Conservation (phyloP, 2,113 vertebrate species). For the Anoura caudifer region DNA sequence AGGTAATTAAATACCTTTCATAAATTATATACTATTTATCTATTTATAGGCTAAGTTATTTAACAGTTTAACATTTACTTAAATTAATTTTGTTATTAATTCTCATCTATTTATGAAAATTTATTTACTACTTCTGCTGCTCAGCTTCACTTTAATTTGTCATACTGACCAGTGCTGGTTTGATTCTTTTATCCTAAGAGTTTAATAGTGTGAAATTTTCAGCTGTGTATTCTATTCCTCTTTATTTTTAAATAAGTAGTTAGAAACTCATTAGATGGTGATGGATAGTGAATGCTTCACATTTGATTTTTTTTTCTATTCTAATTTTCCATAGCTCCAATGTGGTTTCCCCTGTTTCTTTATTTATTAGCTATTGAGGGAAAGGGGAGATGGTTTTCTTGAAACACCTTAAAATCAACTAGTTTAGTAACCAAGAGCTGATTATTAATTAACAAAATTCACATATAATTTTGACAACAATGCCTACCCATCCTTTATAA, state of each 20-base stretch:
- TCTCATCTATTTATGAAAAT: slow-evolving; percentile 82
- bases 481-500: background rate
- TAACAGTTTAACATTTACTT: slow-evolving; percentile 83
- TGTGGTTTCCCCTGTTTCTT: background rate
- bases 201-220: slow-evolving; percentile 37
- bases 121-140: slow-evolving; percentile 85
- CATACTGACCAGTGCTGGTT: slow-evolving; percentile 44
- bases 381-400: background rate
- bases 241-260: slow-evolving; percentile 35
- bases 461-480: background rate
- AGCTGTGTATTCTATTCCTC: slow-evolving; percentile 29
- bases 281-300: background rate
- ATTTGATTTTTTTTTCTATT: background rate
- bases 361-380: background rate
- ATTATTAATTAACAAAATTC: background rate
- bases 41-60: slow-evolving; percentile 85
- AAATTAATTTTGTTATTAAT: slow-evolving; percentile 85
- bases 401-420: background rate
- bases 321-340: background rate
- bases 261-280: background rate
- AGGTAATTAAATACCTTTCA: slow-evolving; percentile 97
- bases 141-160: slow-evolving; percentile 79
- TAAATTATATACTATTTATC: slow-evolving; percentile 84
- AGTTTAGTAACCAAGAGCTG: background rate
- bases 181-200: slow-evolving; percentile 40